Evolutionary conservation across 2,888 invertebrate genomes (phyloP).

Genomic region (Lepidochitona cinerea): DNA sequence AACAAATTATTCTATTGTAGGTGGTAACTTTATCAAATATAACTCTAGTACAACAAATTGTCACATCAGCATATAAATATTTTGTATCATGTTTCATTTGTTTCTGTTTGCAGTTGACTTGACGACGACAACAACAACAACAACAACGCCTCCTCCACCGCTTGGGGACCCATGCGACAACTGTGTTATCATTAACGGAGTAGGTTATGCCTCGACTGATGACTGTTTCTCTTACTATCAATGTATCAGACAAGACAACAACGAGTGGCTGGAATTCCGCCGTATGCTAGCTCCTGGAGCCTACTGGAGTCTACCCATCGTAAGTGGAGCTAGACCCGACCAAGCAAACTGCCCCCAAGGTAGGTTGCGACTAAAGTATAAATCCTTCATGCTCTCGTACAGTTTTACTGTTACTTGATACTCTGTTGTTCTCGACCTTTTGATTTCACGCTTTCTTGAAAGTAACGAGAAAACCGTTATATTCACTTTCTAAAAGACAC

Average conservation of each 20-base stretch:
- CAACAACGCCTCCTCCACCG: background rate
- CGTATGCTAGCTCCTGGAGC: background rate
- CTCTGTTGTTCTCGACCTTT: too few species aligned
- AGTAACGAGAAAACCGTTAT: too few species aligned
- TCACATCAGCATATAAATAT: too few species aligned
- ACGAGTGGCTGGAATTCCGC: background rate
- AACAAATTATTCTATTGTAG: too few species aligned
- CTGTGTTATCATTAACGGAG: background rate
- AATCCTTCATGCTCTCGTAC: too few species aligned
- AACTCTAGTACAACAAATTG: too few species aligned
- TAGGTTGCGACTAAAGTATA: too few species aligned
- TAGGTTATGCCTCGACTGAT: background rate
- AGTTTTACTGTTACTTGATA: too few species aligned
- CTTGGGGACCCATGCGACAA: background rate
- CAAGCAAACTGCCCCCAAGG: background rate
- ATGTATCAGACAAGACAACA: background rate
- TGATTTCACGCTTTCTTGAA: too few species aligned
- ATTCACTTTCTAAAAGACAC: too few species aligned
- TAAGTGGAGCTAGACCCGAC: background rate
- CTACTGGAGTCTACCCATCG: background rate
- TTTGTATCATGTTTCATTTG: too few species aligned
- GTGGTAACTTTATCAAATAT: too few species aligned
- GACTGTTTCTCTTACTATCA: background rate
- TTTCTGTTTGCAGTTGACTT: background rate
- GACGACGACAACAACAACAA: background rate